These are phyloP conservation scores for Phoeniculus purpureus DNA, from an alignment of 2,797 vertebrate species.

Conservation along the genomic window DNA sequence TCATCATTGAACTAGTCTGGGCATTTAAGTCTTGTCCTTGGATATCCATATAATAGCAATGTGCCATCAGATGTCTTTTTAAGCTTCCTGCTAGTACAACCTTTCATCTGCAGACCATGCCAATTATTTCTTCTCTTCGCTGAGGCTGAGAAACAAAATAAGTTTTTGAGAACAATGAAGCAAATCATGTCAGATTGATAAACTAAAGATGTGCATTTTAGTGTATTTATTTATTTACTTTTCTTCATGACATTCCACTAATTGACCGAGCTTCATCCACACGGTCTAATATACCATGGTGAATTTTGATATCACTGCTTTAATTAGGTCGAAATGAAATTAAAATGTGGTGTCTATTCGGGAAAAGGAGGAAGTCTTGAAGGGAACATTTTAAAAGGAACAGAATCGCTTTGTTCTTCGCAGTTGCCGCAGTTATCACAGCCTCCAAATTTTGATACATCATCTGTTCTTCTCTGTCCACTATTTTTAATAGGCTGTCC, in stretches of 20 bases:
- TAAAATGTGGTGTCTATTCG: not conserved
- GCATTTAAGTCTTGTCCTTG: not conserved
- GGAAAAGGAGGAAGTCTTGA: not conserved
- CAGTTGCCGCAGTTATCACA: not conserved
- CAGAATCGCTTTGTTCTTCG: not conserved
- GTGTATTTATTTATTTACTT: not conserved
- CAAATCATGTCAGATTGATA: not conserved
- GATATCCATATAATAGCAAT: not conserved
- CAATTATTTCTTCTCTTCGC: not conserved
- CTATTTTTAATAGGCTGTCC: not conserved
- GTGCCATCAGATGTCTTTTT: not conserved
- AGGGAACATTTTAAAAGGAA: not conserved
- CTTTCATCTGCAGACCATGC: not conserved
- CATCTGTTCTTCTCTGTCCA: not conserved
- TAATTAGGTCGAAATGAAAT: not conserved
- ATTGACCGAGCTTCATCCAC: not conserved
- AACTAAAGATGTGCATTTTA: not conserved
- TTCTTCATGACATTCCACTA: not conserved
- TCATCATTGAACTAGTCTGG: not conserved
- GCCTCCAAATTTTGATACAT: not conserved
- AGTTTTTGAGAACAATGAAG: conserved; percentile 5
- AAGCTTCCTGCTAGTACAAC: not conserved
- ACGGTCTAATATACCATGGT: not conserved
- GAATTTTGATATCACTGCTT: not conserved
- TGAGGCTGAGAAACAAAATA: conserved; percentile 13